Conservation (phyloP, 2,113 vertebrate species). For the Agelaius tricolor region DNA sequence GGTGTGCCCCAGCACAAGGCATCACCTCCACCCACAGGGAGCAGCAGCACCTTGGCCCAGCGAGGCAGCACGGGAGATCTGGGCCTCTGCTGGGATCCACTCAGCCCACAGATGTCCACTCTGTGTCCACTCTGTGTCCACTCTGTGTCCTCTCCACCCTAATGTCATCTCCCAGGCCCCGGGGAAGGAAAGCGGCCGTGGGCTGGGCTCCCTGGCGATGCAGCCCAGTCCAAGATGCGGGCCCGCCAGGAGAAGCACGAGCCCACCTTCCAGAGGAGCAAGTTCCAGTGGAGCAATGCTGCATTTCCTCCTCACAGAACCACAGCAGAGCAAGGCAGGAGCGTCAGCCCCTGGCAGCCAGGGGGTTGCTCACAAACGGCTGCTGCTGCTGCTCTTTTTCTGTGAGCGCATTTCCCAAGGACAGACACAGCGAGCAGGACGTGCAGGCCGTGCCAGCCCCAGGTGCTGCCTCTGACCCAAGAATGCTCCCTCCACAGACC, state of each 20-base stretch:
- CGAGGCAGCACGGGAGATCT: background rate
- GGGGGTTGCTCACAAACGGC: background rate
- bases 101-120: rapidly evolving
- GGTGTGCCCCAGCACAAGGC: background rate
- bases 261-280: background rate
- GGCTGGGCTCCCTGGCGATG: background rate
- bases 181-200: background rate
- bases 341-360: background rate
- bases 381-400: background rate
- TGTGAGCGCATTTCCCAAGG: background rate
- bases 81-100: background rate
- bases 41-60: background rate
- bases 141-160: background rate
- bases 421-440: background rate
- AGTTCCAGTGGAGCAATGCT: background rate
- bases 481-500: background rate
- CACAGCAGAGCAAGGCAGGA: background rate
- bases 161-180: background rate
- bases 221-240: background rate
- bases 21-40: background rate
- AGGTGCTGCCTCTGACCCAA: background rate
- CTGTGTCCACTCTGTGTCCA: background rate
- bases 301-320: background rate
- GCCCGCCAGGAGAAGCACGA: background rate
- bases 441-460: background rate